Conservation (phyloP, 92 coral and sea anemone species). For the Muricea muricata region DNA sequence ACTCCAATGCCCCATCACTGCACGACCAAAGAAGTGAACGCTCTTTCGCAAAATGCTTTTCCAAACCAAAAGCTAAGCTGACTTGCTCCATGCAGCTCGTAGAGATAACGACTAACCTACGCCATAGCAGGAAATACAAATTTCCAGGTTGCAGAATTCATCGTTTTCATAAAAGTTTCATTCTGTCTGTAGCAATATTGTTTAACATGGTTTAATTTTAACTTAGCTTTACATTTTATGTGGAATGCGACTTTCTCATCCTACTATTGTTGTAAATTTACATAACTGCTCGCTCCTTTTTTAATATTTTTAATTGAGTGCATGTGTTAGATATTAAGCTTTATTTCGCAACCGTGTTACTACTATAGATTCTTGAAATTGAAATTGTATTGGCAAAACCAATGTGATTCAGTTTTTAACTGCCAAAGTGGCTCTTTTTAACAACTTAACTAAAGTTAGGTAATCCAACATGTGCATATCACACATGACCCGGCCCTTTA, state of each 20-base stretch:
- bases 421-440: neutral
- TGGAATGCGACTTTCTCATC: no score
- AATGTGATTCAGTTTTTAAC: no score
- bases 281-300: no score
- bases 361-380: no score
- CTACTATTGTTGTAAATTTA: no score
- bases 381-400: no score
- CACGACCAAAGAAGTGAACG: slow-evolving; percentile 12
- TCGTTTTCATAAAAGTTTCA: neutral
- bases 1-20: slow-evolving; percentile 20
- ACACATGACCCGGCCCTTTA: no score
- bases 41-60: neutral
- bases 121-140: neutral
- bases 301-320: no score
- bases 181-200: neutral
- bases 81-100: neutral
- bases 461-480: no score
- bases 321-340: no score
- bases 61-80: neutral
- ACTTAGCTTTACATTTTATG: neutral
- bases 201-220: neutral
- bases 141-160: neutral
- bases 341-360: no score
- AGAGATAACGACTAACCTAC: neutral
- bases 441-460: no score